A percentile compares a stretch with the other conserved stretches of the same genome.
These are phyloP conservation scores for Manis crassicaudata DNA, from an alignment of 2,797 vertebrate species.

Conservation along the genomic window DNA sequence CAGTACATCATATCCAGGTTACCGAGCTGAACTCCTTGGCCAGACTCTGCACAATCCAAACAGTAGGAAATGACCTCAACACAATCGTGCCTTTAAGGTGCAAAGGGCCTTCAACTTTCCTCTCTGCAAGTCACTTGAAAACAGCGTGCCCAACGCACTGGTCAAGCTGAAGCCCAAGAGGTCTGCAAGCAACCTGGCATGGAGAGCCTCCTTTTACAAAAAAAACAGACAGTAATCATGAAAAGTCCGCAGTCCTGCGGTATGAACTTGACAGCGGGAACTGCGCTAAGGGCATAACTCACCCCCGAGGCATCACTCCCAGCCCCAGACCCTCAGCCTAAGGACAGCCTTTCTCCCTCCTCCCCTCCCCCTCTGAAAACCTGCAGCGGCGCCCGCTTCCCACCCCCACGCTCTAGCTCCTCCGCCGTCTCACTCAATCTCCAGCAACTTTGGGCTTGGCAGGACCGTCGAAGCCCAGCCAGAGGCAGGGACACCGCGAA, in stretches of 20 bases:
- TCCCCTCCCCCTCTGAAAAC: not conserved
- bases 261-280: conserved; percentile 62
- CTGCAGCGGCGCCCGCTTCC: conserved; percentile 38
- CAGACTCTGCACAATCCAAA: conserved; percentile 57
- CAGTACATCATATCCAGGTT: conserved; percentile 64
- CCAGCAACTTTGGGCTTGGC: conserved; percentile 71
- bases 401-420: not conserved
- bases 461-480: conserved; percentile 37
- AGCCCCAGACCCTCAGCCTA: not conserved
- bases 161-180: conserved; percentile 64
- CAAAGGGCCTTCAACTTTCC: conserved; percentile 65
- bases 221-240: conserved; percentile 44
- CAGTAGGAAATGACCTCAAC: conserved; percentile 48
- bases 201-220: conserved; percentile 46
- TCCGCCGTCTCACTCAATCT: not conserved
- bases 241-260: conserved; percentile 78
- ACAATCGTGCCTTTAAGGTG: not conserved
- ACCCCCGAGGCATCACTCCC: not conserved
- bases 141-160: conserved; percentile 27
- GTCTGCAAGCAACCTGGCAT: conserved; percentile 61
- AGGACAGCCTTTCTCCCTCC: not conserved
- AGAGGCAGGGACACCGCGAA: conserved; percentile 50
- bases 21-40: conserved; percentile 49
- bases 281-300: conserved; percentile 51
- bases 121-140: conserved; percentile 38